Evolutionary conservation across 2,113 vertebrate species (phyloP).

Genomic region (Petaurus breviceps): DNA sequence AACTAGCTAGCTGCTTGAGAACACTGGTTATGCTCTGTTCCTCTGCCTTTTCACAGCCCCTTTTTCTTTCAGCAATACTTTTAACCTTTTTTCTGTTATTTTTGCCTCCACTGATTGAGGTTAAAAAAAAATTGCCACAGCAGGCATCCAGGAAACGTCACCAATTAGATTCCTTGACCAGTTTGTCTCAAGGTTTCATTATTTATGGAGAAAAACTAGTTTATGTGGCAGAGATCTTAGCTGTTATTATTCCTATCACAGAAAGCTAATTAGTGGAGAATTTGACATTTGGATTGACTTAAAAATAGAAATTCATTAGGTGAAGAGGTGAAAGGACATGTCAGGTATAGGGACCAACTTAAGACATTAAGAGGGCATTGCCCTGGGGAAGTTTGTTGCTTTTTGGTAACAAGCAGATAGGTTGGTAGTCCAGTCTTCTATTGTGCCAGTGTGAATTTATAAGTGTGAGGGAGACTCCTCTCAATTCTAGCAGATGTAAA

Average conservation of each 20-base stretch:
- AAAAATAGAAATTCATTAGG: neutral
- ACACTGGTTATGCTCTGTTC: neutral
- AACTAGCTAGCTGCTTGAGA: neutral
- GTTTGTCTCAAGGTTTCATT: neutral
- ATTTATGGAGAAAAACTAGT: neutral
- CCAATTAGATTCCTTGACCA: neutral
- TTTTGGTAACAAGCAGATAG: neutral
- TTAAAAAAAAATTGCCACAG: too few species aligned
- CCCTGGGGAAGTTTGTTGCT: neutral
- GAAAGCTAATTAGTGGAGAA: neutral
- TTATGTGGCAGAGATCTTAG: neutral
- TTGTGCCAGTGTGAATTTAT: too few species aligned
- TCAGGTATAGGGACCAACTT: neutral
- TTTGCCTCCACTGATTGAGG: too few species aligned
- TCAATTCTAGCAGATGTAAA: neutral
- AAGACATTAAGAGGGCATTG: neutral
- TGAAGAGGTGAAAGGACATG: neutral
- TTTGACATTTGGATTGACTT: neutral
- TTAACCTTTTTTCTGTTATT: too few species aligned
- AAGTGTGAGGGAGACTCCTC: fast-evolving
- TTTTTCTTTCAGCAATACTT: neutral
- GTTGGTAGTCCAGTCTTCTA: too few species aligned
- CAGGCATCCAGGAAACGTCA: neutral
- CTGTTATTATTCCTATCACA: neutral
- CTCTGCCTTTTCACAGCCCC: neutral